Percentiles rank a stretch among this genome's conserved stretches.
These are phyloP conservation scores for Lydus trimaculatus DNA, from an alignment of 2,888 invertebrate genomes.

Conservation along the genomic window DNA sequence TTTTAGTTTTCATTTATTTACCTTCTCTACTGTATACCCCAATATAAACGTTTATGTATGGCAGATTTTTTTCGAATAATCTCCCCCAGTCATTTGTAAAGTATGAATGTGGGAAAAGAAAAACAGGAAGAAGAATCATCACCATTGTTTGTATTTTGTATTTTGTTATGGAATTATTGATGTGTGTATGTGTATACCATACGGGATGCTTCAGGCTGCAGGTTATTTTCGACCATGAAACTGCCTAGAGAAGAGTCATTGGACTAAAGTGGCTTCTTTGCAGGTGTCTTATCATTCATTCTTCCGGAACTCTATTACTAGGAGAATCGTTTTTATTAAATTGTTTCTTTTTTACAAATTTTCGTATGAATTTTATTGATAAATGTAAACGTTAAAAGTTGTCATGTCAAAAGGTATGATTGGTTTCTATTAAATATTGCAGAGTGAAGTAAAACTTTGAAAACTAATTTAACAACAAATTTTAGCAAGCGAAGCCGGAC, in stretches of 20 bases:
- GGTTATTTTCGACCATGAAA: not conserved
- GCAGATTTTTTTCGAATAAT: not conserved
- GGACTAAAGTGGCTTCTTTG: slow-evolving; percentile 36
- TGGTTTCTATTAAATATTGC: not conserved
- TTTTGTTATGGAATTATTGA: slow-evolving; percentile 10
- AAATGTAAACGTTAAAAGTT: too few relatives aligned
- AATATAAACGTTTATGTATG: not conserved
- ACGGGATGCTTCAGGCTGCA: not conserved
- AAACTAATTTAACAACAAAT: slow-evolving; percentile 27
- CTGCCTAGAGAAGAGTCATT: slow-evolving; percentile 34
- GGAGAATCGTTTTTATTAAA: too few relatives aligned
- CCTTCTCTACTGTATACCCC: not conserved
- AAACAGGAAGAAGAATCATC: not conserved
- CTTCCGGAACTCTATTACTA: slow-evolving; percentile 24
- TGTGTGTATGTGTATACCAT: not conserved
- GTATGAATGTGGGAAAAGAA: not conserved
- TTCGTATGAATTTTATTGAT: too few relatives aligned
- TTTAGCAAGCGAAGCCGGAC: slow-evolving; percentile 17
- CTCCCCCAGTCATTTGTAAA: not conserved
- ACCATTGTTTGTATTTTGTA: not conserved
- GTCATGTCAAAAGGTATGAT: not conserved
- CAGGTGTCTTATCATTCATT: slow-evolving; percentile 40
- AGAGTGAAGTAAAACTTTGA: too few relatives aligned
- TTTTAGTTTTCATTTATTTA: slow-evolving; percentile 13
- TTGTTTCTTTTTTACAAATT: too few relatives aligned